Evolutionary conservation across 2,797 vertebrate genomes (phyloP).

Genomic region (Oreortyx pictus): DNA sequence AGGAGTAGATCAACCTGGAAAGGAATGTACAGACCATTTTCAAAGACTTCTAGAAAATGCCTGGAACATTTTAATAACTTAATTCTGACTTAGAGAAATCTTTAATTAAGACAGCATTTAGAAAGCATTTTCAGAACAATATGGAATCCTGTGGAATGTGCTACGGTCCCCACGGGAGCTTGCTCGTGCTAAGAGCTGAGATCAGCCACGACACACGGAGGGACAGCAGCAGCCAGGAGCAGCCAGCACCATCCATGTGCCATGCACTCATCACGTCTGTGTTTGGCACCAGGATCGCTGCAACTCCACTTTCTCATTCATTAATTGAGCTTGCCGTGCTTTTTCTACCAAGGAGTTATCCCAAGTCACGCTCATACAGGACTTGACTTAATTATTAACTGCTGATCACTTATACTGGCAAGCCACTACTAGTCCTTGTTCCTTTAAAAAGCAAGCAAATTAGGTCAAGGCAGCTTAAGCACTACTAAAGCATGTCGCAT

Average conservation of each 20-base stretch:
- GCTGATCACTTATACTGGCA: constrained; percentile 43
- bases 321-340: background rate
- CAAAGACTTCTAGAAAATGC: constrained; percentile 58
- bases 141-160: constrained; percentile 64
- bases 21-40: constrained; percentile 66
- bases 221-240: background rate
- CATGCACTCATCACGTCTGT: background rate
- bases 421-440: constrained; percentile 28
- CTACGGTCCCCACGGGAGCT: constrained; percentile 25
- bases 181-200: background rate
- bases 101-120: constrained; percentile 72
- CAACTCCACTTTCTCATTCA: background rate
- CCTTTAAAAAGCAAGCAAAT: constrained; percentile 28
- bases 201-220: background rate
- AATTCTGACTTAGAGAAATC: constrained; percentile 68
- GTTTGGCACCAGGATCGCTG: background rate
- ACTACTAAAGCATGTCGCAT: background rate
- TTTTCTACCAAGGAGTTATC: background rate
- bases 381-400: constrained; percentile 67
- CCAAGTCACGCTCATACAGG: background rate
- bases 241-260: background rate
- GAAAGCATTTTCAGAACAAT: constrained; percentile 67
- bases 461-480: constrained; percentile 58
- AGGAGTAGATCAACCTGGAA: constrained; percentile 52
- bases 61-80: constrained; percentile 68